These are phyloP conservation scores for Dermochelys coriacea DNA, from an alignment of 2,797 vertebrate genomes.

Conservation along the genomic window DNA sequence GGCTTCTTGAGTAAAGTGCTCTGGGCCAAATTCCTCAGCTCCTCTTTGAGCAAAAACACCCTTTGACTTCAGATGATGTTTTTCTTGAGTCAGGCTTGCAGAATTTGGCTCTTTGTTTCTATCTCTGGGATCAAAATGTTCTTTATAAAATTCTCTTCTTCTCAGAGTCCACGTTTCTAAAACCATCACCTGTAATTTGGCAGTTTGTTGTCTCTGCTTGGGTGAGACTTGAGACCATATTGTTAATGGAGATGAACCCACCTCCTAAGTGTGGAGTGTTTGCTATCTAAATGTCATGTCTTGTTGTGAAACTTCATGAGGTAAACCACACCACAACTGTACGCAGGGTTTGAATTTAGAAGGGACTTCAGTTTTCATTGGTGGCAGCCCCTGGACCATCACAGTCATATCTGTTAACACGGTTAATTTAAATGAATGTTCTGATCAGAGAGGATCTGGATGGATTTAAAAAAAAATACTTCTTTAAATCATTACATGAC, in stretches of 20 bases:
- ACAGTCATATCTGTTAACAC: not conserved
- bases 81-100: not conserved
- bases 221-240: not conserved
- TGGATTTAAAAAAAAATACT: not conserved
- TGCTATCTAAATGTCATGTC: not conserved
- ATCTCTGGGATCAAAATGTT: not conserved
- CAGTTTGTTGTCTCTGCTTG: not conserved
- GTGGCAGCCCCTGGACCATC: not conserved
- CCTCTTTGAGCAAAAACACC: constrained; percentile 45
- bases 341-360: not conserved
- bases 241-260: not conserved
- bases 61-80: not conserved
- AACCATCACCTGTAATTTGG: rapidly evolving
- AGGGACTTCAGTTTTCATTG: not conserved
- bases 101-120: not conserved
- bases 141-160: rapidly evolving
- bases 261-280: not conserved
- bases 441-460: not conserved
- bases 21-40: constrained; percentile 38
- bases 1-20: constrained; percentile 3
- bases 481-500: not conserved
- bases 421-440: not conserved
- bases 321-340: rapidly evolving
- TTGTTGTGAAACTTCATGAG: not conserved
- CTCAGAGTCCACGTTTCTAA: not conserved